These are phyloP conservation scores for Callipepla californica DNA, from an alignment of 2,113 vertebrate species.

Conservation along the genomic window DNA sequence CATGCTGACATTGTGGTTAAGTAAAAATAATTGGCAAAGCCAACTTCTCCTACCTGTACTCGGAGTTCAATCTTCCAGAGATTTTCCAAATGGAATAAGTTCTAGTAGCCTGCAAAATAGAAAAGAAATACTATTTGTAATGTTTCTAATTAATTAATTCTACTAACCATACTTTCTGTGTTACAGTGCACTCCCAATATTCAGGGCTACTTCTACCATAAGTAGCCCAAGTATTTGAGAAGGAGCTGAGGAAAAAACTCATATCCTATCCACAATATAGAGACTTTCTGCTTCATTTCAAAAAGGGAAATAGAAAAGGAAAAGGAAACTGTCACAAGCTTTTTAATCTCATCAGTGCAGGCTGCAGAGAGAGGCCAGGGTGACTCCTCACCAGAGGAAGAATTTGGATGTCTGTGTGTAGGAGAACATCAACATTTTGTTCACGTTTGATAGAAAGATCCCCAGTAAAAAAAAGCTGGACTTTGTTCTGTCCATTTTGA, in stretches of 20 bases:
- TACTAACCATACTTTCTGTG: not conserved
- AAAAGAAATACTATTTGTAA: not conserved
- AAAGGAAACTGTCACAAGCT: not conserved
- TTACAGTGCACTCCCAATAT: not conserved
- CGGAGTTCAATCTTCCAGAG: not conserved
- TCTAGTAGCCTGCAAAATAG: not conserved
- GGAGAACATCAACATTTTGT: not conserved
- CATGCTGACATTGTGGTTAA: not conserved
- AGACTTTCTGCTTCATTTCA: not conserved
- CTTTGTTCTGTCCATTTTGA: not conserved
- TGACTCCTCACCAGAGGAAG: not conserved
- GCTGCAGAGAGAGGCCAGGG: not conserved
- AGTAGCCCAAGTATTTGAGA: not conserved
- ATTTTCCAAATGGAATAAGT: not conserved
- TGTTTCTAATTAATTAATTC: not conserved
- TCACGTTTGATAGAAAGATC: not conserved
- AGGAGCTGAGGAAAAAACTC: not conserved
- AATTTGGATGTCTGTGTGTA: not conserved
- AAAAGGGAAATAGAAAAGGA: not conserved
- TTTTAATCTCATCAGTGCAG: constrained; percentile 2
- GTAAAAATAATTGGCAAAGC: not conserved
- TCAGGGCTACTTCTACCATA: not conserved
- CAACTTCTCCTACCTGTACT: not conserved
- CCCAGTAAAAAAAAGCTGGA: not conserved
- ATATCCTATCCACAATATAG: not conserved